phyloP scores from a whole-genome alignment of 1,140 invertebrate species.

The Megathymus violae region DNA sequence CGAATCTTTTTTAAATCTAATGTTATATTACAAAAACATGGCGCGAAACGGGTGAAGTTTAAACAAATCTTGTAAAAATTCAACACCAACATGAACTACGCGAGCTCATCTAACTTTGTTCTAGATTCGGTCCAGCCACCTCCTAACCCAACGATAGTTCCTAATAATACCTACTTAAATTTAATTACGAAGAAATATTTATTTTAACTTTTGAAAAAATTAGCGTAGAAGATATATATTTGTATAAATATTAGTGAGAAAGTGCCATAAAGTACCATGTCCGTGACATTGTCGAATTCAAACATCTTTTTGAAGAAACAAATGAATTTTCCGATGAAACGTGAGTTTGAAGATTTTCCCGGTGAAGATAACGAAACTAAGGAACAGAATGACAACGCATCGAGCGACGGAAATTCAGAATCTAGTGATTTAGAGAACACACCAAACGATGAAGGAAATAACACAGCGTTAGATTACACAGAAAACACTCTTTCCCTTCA shows the following conservation, averaged over 20 bases:
- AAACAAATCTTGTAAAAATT: constrained; percentile 37
- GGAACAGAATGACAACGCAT: constrained; percentile 62
- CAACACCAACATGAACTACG: constrained; percentile 33
- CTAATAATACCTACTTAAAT: constrained; percentile 83
- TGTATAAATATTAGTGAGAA: constrained; percentile 54
- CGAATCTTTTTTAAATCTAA: constrained; percentile 27
- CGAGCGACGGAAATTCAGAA: constrained; percentile 70
- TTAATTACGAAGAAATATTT: constrained; percentile 78
- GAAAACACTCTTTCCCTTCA: constrained; percentile 66
- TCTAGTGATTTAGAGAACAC: constrained; percentile 77
- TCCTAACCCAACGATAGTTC: constrained; percentile 84
- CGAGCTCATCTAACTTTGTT: constrained; percentile 40
- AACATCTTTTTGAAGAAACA: constrained; percentile 71
- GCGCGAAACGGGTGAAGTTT: constrained; percentile 58
- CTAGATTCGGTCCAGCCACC: constrained; percentile 72
- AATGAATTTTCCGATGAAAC: constrained; percentile 74
- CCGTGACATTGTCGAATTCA: constrained; percentile 70
- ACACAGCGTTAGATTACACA: constrained; percentile 69
- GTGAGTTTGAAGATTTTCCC: constrained; percentile 73
- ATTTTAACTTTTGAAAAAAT: constrained; percentile 73
- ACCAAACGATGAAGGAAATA: constrained; percentile 60
- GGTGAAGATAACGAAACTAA: constrained; percentile 59
- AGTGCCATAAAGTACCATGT: constrained; percentile 71
- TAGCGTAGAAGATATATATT: constrained; percentile 68
- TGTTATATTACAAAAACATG: constrained; percentile 20